Evolutionary conservation across 2,797 vertebrate species (phyloP).

Genomic region (Otolemur crassicaudatus): DNA sequence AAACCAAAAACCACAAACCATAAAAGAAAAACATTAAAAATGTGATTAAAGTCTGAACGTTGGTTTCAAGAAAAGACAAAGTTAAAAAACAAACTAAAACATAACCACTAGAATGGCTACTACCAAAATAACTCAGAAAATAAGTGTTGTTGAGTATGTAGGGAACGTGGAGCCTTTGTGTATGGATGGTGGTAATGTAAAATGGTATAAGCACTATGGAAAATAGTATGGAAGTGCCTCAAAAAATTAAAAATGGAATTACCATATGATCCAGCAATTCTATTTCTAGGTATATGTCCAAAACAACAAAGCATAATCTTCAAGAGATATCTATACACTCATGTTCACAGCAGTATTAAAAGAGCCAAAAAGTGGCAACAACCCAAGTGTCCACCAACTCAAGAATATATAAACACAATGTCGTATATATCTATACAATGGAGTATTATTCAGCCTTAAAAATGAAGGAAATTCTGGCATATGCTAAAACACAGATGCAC

Average conservation of each 20-base stretch:
- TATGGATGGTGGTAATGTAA: neutral
- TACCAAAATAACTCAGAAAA: conserved; percentile 1
- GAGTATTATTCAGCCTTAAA: neutral
- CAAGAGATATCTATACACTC: neutral
- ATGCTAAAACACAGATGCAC: neutral
- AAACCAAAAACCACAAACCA: neutral
- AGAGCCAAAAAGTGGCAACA: neutral
- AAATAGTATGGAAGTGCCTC: neutral
- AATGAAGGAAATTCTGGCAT: conserved; percentile 13
- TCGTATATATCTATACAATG: neutral
- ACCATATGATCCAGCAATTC: conserved; percentile 37
- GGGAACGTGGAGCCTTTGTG: conserved; percentile 2
- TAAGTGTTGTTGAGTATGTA: neutral
- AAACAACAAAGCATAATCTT: conserved; percentile 39
- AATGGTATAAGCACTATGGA: neutral
- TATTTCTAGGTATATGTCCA: conserved; percentile 26
- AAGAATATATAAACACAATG: neutral
- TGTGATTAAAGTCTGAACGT: conserved; percentile 31
- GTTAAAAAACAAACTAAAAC: conserved; percentile 10
- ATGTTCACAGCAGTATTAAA: neutral
- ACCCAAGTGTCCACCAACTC: neutral
- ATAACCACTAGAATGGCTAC: conserved; percentile 24
- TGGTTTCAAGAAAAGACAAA: conserved; percentile 53
- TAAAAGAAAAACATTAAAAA: conserved; percentile 16
- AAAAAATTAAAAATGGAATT: conserved; percentile 61